Base-by-base conservation (phyloP, 2,888 invertebrate species). In the Tipula unca region DNA sequence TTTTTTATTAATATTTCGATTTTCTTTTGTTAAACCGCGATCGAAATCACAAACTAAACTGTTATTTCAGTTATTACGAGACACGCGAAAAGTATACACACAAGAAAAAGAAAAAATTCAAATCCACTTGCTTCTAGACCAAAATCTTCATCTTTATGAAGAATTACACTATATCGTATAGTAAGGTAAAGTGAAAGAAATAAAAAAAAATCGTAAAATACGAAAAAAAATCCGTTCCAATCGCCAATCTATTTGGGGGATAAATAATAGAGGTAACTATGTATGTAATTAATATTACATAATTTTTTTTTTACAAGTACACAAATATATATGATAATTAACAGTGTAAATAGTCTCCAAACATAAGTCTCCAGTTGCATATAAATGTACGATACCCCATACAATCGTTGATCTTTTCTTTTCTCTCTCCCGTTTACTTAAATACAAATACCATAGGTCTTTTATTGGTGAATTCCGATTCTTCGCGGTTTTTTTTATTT, bases 151-250 rank as follows among this genome's bases (percentile, higher is more conserved):
- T 83, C 32, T 83, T 83, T 83, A 5, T 83, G 83, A 83, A 69
- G 69, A 69, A 69, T 69, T 69, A 69, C 69, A 6, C 25, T 69
- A 25, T 20, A 69, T 10, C 25, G 32, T 6, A 8, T 32, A n/a
- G 83, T 83, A 83, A 83, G 35, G 32, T 83, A 32, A 83, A 83
- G 83, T 83, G 83, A 83, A 83, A 83, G 83, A 83, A 83, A 83
- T 32, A 83, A 1, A 32, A 6, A 83, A 69, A 69, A 25, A 69
- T 69, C 69, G 25, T 25, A 13, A 69, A 25, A 69, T 10, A 25
- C 69, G 69, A 69, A 69, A 69, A 69, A n/a, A 69, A 69, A 69
- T 69, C 69, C 69, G 69, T 25, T 83, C 83, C 83, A 83, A 83
- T 83, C 83, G 35, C 83, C 83, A 32, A 32, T 83, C 32, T 83